A percentile compares a stretch with the other conserved stretches of the same genome.
Evolutionary conservation across 30 jellyfish, hydroid and myxozoan species (phyloP).

Genomic region (Haliclystus octoradiatus): DNA sequence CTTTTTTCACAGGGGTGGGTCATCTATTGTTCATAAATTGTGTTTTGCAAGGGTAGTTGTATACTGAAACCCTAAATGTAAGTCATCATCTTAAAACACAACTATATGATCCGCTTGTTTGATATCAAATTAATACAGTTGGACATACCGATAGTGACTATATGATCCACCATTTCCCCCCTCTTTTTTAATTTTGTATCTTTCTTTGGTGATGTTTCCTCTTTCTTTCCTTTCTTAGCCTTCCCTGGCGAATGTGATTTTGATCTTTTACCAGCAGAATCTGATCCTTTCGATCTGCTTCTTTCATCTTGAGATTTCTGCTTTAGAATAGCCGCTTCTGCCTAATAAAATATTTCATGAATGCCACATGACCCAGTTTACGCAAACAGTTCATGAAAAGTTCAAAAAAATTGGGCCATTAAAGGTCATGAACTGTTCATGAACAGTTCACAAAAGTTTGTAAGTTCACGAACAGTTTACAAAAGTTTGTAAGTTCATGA

Average conservation of each 20-base stretch:
- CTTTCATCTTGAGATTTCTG: constrained; percentile 43
- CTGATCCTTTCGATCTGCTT: constrained; percentile 37
- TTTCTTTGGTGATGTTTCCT: constrained; percentile 66
- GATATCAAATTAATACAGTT: no score
- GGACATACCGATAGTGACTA: constrained; percentile 63
- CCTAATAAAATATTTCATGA: no score
- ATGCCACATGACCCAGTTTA: no score
- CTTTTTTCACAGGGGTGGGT: no score
- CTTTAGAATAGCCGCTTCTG: constrained; percentile 64
- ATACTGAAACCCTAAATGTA: no score
- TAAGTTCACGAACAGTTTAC: no score
- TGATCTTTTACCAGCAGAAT: constrained; percentile 3
- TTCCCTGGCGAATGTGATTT: constrained; percentile 80
- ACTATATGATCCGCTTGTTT: no score
- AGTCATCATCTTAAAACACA: no score
- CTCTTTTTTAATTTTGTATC: constrained; percentile 78
- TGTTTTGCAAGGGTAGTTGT: no score
- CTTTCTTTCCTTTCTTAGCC: constrained; percentile 55
- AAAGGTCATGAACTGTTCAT: not conserved
- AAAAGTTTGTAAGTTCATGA: no score
- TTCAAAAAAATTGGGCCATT: not conserved
- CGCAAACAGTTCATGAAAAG: not conserved
- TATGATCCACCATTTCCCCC: constrained; percentile 61
- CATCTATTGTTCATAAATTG: no score
- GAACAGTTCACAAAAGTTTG: not conserved